Percentiles rank a stretch among this genome's conserved stretches.
These are phyloP conservation scores for Popillia japonica DNA, from an alignment of 1,140 invertebrate species.

Conservation along the genomic window DNA sequence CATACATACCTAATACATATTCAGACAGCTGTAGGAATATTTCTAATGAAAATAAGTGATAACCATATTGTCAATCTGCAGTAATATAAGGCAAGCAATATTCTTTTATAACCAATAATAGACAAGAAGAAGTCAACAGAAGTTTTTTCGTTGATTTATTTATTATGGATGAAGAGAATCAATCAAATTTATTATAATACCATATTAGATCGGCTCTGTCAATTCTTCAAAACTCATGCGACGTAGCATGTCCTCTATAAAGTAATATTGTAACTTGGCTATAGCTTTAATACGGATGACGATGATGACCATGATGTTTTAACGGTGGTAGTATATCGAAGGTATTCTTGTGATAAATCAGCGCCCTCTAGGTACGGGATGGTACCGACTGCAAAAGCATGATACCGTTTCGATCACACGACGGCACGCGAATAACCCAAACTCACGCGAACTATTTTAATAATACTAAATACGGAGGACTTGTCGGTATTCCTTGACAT, in stretches of 20 bases:
- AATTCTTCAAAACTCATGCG: no score
- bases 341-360: neutral
- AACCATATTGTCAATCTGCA: no score
- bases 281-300: neutral
- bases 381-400: constrained; percentile 11
- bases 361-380: constrained; percentile 7
- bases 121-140: no score
- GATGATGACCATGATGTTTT: constrained; percentile 14
- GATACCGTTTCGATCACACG: constrained; percentile 9
- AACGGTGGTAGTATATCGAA: neutral
- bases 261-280: neutral
- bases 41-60: no score
- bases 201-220: no score
- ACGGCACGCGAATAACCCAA: constrained; percentile 7
- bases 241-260: neutral
- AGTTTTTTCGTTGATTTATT: no score
- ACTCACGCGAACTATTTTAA: constrained; percentile 1
- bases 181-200: no score
- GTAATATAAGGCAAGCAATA: no score
- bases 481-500: constrained; percentile 10
- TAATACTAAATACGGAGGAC: neutral
- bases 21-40: no score
- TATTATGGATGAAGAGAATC: no score
- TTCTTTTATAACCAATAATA: no score
- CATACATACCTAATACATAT: no score